A percentile compares a stretch with the other conserved stretches of the same genome.
phyloP scores from a whole-genome alignment of 2,797 vertebrate species.

The Sarcoramphus papa region DNA sequence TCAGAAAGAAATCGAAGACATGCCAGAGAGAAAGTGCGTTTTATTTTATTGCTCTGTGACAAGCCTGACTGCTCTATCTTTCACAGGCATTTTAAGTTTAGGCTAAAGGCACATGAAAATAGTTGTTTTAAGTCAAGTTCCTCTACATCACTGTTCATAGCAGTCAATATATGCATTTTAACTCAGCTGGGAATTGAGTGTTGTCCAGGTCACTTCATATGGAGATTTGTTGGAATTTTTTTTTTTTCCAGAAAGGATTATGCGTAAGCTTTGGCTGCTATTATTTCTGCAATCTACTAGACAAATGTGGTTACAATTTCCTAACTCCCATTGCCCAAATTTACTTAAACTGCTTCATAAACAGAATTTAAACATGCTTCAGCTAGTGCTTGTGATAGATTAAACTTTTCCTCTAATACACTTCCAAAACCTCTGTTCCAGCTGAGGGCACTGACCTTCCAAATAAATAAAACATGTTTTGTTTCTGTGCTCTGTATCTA shows the following conservation, averaged over 20 bases:
- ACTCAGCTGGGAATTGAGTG: background rate
- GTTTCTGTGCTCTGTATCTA: background rate
- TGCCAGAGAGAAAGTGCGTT: slow-evolving; percentile 11
- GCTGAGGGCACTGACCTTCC: slow-evolving; percentile 28
- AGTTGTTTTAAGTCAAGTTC: background rate
- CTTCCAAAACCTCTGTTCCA: slow-evolving; percentile 23
- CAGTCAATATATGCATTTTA: background rate
- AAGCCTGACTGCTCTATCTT: background rate
- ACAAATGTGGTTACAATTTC: slow-evolving; percentile 37
- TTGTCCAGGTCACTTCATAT: background rate
- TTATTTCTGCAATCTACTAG: background rate
- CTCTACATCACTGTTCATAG: background rate
- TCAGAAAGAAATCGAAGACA: slow-evolving; percentile 42
- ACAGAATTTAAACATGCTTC: slow-evolving; percentile 16
- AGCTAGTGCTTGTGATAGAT: background rate
- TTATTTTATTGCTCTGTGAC: slow-evolving; percentile 27
- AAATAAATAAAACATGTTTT: slow-evolving; percentile 49
- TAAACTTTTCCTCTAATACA: slow-evolving; percentile 5
- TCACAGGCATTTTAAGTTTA: background rate
- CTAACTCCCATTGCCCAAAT: slow-evolving; percentile 14
- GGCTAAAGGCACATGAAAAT: background rate
- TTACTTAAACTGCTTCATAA: slow-evolving; percentile 37
- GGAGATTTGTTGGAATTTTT: background rate
- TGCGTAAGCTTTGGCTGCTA: background rate
- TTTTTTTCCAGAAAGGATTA: background rate